Evolutionary conservation across 2,888 invertebrate genomes (phyloP), one percentile per base, ranked within the genome.

Genomic region (Leucania comma): DNA sequence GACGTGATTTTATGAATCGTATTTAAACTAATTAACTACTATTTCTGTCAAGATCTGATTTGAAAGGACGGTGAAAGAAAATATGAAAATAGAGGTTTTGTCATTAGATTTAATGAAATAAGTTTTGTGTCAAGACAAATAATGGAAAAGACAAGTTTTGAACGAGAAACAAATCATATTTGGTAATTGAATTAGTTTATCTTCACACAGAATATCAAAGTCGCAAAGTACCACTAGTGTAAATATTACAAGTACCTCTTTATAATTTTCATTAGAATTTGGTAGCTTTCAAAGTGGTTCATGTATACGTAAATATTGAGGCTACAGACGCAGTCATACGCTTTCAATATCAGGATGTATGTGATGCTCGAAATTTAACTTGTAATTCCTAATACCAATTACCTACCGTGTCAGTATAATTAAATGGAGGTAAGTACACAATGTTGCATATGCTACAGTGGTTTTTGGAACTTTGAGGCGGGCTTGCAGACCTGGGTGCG

Each of bases 401-500:
- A 59, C 2, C 5, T n/a, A 42, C 42, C 42, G 17, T 8, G 29
- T 35, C 12, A 17, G 17, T n/a, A 22, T 57, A 65, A 51, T 38
- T 14, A 35, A 71, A 51, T 26, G 32, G 6, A 50, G 20, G 12
- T 29, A 29, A 29, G 3, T 29, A 32, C 10, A n/a, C 20, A 26
- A 38, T 51, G 38, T 64, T 35, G 35, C 80, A 62, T 58, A 26
- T 9, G 29, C n/a, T 32, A 60, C 35, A 14, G 46, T 58, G 51
- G 14, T 78, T 66, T 38, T 63, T 22, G 51, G 56, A 72, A 81
- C 14, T 35, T 9, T 51, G 51, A 72, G 50, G 60, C 63, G 78
- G 66, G 46, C 10, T 57, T 50, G 38, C 20, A 46, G 35, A 14
- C 6, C n/a, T 38, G 26, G 35, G 6, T 2, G 61, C 53, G 72